Evolutionary conservation across 2,797 vertebrate species (phyloP), one percentile per base, ranked within the genome.

Genomic region (Cheirogaleus major): DNA sequence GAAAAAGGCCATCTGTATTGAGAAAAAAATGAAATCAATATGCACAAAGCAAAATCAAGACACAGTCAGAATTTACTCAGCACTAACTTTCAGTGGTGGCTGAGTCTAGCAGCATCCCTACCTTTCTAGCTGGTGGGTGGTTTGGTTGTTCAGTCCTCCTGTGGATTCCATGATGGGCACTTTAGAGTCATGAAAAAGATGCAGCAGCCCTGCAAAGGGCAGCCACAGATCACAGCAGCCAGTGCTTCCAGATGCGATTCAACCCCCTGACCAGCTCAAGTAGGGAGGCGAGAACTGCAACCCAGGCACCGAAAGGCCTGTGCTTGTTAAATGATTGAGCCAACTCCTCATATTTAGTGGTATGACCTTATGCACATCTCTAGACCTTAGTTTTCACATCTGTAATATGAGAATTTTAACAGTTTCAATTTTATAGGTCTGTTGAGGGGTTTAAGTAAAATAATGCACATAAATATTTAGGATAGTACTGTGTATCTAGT

Each of bases 111-210:
- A 32, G 9, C 30, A 43, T 20, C 22, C 13, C 14, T 43, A 12
- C 18, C 65, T 7, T 59, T n/a, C 27, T 52, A 0, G 0, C 4
- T 35, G 15, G 9, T 6, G 9, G 3, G 7, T 6, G 14, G 25
- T 85, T 72, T 43, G 8, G 32, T 75, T 91, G 30, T 45, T 76
- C 48, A 45, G 41, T 43, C 32, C 7, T 90, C 48, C 4, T 45
- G 55, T 65, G 63, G 69, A 48, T 65, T 70, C 27, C 20, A 41
- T 50, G 55, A 25, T 2, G 10, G 32, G 15, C 50, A 45, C 27
- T 35, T 14, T 20, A 84, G 50, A 35, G 27, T 80, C 41, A 57
- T 10, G 45, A 38, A 82, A 48, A 94, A 75, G 48, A 59, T 23
- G 18, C 27, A 76, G 38, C 14, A 18, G 18, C 7, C 5, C 35